Evolutionary conservation across 2,888 invertebrate species (phyloP), one percentile per base, ranked within the genome.

Genomic region (Argyresthia albistria): DNA sequence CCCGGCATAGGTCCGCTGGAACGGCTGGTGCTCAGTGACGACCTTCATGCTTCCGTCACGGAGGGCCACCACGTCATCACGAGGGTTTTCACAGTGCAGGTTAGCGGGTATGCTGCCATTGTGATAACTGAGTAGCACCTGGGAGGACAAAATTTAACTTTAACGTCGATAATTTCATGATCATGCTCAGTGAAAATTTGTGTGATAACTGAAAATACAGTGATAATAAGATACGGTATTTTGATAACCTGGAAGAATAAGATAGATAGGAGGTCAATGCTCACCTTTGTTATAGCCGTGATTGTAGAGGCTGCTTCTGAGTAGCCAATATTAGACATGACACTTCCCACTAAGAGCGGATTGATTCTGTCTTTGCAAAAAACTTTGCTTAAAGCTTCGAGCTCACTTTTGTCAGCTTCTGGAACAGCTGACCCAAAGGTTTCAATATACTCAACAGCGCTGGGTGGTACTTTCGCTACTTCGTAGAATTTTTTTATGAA

Each of bases 401-500:
- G 70, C 69, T 93, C 93, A 53, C 89, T 83, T 53, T 91, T 91
- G 63, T 93, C 93, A 10, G 90, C 89, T 35, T 88, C 80, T 37
- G 70, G 89, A 6, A 89, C 89, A 52, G 68, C 83, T 56, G 93
- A 93, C 55, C 94, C 93, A 64, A 95, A 95, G 39, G 96, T 95
- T 80, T 97, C 97, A 3, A 97, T 88, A 69, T 92, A 97, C 57
- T 91, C 90, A 9, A 97, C 88, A 0, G 83, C 78, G 8, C 78
- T 69, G 0, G 96, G 94, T 50, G 91, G 82, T 10, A 97, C 67
- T 35, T 88, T 79, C 12, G 92, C 90, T 65, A 91, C 90, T 6
- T 84, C 63, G 58, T 92, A 92, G 58, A 92, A 90, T 43, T 88
- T 84, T 3, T 76, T 73, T 0, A 92, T 62, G 8, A 92, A 79